A percentile compares a stretch with the other conserved stretches of the same genome.
Evolutionary conservation across 2,113 vertebrate species (phyloP).

Genomic region (Lepidiolamprologus cunningtoni): DNA sequence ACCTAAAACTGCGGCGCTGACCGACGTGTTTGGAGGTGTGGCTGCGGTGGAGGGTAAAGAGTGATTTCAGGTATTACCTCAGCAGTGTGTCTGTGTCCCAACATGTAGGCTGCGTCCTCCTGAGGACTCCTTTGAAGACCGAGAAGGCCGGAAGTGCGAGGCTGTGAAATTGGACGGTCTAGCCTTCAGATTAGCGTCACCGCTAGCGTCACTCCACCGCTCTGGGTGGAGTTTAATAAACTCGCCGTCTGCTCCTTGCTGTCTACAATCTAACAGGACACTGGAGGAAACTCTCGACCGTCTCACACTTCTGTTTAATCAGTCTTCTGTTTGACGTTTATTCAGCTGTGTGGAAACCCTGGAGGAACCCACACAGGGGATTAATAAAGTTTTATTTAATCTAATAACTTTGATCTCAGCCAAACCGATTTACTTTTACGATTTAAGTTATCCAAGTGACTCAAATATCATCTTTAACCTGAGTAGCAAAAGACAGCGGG

Average conservation of each 20-base stretch:
- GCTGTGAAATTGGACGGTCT: fast-evolving
- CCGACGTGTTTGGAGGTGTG: neutral
- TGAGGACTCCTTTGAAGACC: neutral
- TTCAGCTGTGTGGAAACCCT: fast-evolving
- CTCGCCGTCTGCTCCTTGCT: neutral
- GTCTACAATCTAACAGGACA: fast-evolving
- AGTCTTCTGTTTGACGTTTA: neutral
- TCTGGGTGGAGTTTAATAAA: neutral
- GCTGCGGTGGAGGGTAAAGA: neutral
- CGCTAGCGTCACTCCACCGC: neutral
- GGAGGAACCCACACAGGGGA: fast-evolving
- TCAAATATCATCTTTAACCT: neutral
- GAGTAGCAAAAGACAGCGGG: neutral
- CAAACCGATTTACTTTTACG: neutral
- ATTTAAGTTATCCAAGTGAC: neutral
- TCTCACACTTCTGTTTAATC: neutral
- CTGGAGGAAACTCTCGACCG: fast-evolving
- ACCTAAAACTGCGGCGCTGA: neutral
- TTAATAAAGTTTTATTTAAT: neutral
- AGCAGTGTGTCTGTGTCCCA: neutral
- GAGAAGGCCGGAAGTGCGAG: neutral
- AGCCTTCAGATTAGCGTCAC: neutral
- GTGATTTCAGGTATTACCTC: neutral
- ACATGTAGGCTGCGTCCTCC: fast-evolving
- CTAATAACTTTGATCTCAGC: neutral